Conservation (phyloP, 2,113 vertebrate species). For the Pterocles gutturalis region DNA sequence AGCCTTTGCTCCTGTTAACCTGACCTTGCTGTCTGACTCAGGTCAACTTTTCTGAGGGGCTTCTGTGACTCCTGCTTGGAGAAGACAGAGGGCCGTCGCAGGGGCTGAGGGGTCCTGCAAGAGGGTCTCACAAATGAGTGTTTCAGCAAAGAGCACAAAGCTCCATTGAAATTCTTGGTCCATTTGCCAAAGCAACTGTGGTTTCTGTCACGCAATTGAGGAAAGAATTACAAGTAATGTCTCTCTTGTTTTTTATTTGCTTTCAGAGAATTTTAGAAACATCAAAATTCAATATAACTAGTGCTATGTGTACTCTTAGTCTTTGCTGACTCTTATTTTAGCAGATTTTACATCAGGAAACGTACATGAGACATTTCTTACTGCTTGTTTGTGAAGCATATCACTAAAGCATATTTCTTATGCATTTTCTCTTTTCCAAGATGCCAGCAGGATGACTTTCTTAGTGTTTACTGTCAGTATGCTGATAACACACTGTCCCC, state of each 20-base stretch:
- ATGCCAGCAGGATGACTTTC: background rate
- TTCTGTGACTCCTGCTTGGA: background rate
- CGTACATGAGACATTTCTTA: background rate
- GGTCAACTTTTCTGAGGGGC: background rate
- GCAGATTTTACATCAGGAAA: background rate
- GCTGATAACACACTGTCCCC: background rate
- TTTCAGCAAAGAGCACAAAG: background rate
- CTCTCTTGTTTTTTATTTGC: background rate
- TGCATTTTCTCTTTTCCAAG: background rate
- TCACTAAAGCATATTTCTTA: background rate
- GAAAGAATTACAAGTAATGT: background rate
- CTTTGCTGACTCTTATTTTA: background rate
- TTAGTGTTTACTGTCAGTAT: background rate
- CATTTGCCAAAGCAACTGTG: background rate
- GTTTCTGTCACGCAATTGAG: background rate
- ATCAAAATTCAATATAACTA: background rate
- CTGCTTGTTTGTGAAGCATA: background rate
- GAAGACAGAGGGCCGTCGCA: background rate
- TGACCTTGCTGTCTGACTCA: background rate
- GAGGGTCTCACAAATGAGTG: background rate
- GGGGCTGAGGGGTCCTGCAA: accelerated
- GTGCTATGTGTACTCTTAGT: background rate
- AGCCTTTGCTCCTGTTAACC: background rate
- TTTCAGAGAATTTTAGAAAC: background rate
- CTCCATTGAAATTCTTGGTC: background rate